Base-by-base conservation (phyloP, 2,888 invertebrate genomes). In the Conus canariensis region DNA sequence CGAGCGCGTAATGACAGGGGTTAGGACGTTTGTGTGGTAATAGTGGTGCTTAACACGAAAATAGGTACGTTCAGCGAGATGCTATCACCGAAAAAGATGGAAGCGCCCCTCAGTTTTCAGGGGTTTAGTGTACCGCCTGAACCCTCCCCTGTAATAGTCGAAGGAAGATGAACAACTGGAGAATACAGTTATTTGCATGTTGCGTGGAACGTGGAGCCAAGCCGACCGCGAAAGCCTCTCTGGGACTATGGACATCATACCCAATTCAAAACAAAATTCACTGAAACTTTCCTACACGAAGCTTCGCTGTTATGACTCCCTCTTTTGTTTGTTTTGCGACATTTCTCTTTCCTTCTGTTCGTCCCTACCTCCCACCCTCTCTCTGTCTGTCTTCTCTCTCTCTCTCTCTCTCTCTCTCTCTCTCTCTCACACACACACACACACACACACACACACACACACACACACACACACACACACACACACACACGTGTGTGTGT, bases 41-140 rank as follows among this genome's bases (percentile, higher is more conserved):
- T 64, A 64, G 64, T 12, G 85, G 85, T 60, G 64, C 59, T 64
- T 64, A 59, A 85, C 85, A 85, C 64, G 64, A 25, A 60, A 85
- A 85, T 85, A 5, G 30, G n/a, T 85, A 30, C 58, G 64, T 25
- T 60, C 59, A 64, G 64, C 30, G 4, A 30, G 85, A 64, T 64
- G 85, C 82, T 16, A 56, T 82, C 56, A 56, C 56, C 19, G 7
- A 19, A 19, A 82, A 82, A 56, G 82, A 82, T 82, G 82, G 82
- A 9, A 19, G 82, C 82, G 14, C 77, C 77, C 77, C 19, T 70
- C 70, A 22, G 70, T 70, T 22, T 64, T 64, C 64, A 16, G 64
- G 64, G 64, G 10, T 64, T 64, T 64, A 64, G 64, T 64, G 64
- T 16, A 64, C 64, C 16, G 12, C 64, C 64, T 64, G 64, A 16